Conservation (phyloP, 2,113 vertebrate species). For the Trachemys scripta region DNA sequence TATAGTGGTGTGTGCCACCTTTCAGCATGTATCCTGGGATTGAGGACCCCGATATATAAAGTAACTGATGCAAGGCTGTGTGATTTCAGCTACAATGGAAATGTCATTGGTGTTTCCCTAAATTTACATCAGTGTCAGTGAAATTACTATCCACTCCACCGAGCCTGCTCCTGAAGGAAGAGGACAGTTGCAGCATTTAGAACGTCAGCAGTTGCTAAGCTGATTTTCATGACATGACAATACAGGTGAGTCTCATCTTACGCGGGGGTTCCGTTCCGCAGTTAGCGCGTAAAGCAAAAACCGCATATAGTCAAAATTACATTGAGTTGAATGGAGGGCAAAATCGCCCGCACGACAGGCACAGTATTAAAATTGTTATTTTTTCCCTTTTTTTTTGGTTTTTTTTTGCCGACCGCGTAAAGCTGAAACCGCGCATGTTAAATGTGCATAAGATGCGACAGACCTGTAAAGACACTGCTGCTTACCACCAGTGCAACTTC, state of each 20-base stretch:
- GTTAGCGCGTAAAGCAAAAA: too few species aligned
- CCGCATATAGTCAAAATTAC: too few species aligned
- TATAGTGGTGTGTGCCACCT: not conserved
- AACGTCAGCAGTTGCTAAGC: not conserved
- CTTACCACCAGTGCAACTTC: accelerated
- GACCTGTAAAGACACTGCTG: not conserved
- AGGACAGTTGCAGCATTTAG: not conserved
- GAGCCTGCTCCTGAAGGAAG: not conserved
- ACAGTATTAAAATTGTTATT: too few species aligned
- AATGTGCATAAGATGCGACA: too few species aligned
- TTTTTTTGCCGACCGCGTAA: too few species aligned
- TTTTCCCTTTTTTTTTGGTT: too few species aligned
- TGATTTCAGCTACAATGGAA: not conserved
- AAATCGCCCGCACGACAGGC: too few species aligned
- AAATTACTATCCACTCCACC: not conserved
- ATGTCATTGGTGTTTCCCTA: not conserved
- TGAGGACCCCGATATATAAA: accelerated
- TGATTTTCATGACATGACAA: not conserved
- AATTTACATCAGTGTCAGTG: not conserved
- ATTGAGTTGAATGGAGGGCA: too few species aligned
- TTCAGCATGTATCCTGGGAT: not conserved
- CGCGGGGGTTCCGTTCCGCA: too few species aligned
- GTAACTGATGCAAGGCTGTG: not conserved
- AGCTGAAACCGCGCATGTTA: too few species aligned
- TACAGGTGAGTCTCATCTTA: too few species aligned